These are phyloP conservation scores for Uloborus plumipes DNA, from an alignment of 2,888 invertebrate genomes.

Conservation along the genomic window DNA sequence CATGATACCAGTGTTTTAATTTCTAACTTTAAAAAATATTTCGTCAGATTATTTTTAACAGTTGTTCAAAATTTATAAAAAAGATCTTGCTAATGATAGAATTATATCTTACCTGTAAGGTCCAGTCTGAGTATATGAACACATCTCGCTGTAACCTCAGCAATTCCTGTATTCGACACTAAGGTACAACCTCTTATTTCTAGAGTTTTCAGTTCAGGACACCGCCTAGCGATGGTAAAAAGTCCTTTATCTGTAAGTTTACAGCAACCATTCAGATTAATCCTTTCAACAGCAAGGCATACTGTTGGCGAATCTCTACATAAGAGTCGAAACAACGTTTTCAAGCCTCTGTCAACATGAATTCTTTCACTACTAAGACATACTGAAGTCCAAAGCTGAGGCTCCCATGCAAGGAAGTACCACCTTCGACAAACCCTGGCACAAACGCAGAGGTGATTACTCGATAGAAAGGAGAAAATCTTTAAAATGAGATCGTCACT, in stretches of 20 bases:
- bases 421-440: slow-evolving; percentile 83
- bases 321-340: slow-evolving; percentile 68
- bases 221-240: slow-evolving; percentile 81
- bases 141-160: slow-evolving; percentile 84
- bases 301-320: slow-evolving; percentile 75
- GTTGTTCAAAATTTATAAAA: no score
- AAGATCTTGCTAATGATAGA: no score
- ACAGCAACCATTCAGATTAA: slow-evolving; percentile 79
- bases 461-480: slow-evolving; percentile 80
- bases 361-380: slow-evolving; percentile 77
- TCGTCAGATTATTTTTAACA: no score
- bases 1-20: no score
- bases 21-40: no score
- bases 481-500: slow-evolving; percentile 80
- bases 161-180: slow-evolving; percentile 83
- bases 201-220: slow-evolving; percentile 85
- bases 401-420: slow-evolving; percentile 84
- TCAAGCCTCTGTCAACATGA: slow-evolving; percentile 78
- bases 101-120: slow-evolving; percentile 79
- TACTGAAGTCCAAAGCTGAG: slow-evolving; percentile 81
- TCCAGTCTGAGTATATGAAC: slow-evolving; percentile 87
- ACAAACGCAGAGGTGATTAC: slow-evolving; percentile 81
- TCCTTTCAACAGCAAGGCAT: slow-evolving; percentile 79
- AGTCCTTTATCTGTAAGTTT: slow-evolving; percentile 84
- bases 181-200: slow-evolving; percentile 83